These are phyloP conservation scores for Flexamia atlantica DNA, from an alignment of 2,888 invertebrate genomes.

Conservation along the genomic window DNA sequence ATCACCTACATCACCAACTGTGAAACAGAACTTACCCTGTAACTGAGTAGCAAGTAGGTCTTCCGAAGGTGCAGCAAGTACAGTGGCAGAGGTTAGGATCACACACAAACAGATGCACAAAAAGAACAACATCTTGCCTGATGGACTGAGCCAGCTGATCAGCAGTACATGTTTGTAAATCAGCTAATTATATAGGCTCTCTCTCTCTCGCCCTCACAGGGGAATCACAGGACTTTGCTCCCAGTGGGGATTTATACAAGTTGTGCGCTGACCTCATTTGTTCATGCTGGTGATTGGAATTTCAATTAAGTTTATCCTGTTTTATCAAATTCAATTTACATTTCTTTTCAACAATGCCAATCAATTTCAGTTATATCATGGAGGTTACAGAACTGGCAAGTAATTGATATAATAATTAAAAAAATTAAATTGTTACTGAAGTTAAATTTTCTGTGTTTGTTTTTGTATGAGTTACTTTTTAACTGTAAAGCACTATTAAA, in stretches of 20 bases:
- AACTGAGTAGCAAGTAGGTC: background rate
- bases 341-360: background rate
- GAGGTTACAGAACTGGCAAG: no score
- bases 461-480: no score
- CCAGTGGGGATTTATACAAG: background rate
- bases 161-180: background rate
- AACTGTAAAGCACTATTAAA: no score
- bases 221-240: conserved; percentile 31
- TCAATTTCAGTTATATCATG: no score
- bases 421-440: no score
- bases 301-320: background rate
- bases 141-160: background rate
- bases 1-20: no score
- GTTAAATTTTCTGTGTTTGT: no score
- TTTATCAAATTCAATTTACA: conserved; percentile 26
- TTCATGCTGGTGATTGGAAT: background rate
- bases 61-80: background rate
- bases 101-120: background rate
- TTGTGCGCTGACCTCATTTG: background rate
- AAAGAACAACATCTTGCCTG: background rate
- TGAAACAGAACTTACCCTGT: conserved; percentile 4
- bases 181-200: conserved; percentile 8
- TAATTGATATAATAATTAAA: no score
- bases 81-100: background rate
- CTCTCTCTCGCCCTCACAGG: conserved; percentile 14